Conservation (phyloP, 1,140 invertebrate genomes). For the Drosophila baimaii region DNA sequence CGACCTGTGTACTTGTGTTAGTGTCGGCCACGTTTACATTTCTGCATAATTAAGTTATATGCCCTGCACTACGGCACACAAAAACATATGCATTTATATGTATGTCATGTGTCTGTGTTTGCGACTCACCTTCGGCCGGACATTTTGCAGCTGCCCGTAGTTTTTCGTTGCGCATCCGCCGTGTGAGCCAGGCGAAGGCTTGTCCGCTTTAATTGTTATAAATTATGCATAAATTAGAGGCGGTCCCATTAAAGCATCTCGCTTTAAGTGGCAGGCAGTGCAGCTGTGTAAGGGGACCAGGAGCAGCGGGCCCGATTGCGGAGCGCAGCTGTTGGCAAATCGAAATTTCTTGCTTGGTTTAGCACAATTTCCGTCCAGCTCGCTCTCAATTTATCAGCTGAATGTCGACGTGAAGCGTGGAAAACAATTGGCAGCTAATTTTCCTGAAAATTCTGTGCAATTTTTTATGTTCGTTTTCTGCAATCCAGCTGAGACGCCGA, state of each 20-base stretch:
- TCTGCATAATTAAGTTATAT: constrained; percentile 81
- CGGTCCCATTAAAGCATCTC: constrained; percentile 44
- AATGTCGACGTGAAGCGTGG: constrained; percentile 65
- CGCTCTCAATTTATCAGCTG: constrained; percentile 68
- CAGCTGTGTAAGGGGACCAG: constrained; percentile 2
- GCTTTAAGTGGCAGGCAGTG: constrained; percentile 34
- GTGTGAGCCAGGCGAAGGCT: constrained; percentile 34
- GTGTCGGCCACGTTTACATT: constrained; percentile 64
- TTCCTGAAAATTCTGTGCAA: constrained; percentile 73
- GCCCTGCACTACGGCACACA: constrained; percentile 51
- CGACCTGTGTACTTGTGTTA: constrained; percentile 14
- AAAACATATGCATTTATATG: constrained; percentile 34
- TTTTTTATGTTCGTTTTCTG: constrained; percentile 60
- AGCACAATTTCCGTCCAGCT: constrained; percentile 69
- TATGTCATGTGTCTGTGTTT: constrained; percentile 2
- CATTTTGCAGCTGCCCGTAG: constrained; percentile 41
- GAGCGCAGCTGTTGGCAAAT: constrained; percentile 58
- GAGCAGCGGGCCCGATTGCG: constrained; percentile 5
- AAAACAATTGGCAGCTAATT: constrained; percentile 82
- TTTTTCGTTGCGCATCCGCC: constrained; percentile 69
- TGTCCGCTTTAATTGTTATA: constrained; percentile 71
- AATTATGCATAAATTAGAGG: constrained; percentile 63
- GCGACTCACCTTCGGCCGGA: constrained; percentile 46
- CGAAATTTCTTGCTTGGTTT: constrained; percentile 77
- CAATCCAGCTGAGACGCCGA: constrained; percentile 21